Evolutionary conservation across 2,888 invertebrate genomes (phyloP), one percentile per base, ranked within the genome.

Genomic region (Punctoribates punctum): DNA sequence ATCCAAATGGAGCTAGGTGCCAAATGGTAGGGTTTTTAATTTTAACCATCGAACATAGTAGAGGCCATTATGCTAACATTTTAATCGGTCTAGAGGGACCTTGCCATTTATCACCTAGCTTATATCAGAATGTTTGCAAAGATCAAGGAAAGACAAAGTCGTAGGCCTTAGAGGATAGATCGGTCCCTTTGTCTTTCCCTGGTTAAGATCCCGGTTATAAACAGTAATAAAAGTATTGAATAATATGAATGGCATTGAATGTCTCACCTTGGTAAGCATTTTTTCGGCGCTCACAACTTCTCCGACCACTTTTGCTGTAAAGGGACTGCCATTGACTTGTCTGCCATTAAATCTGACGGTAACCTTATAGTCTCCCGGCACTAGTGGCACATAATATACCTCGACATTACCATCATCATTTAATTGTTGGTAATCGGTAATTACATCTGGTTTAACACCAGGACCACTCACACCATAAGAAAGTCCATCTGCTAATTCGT

Each of bases 311-410:
- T 75, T 38, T 2, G 62, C 27, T 13, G 27, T 27, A 38, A 75
- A 75, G 11, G 75, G 75, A 29, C 65, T 38, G 20, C 75, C 75
- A 23, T 3, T 38, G n/a, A 75, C 25, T 17, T 29, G n/a, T 38
- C 42, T 38, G 38, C 34, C 73, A 6, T 74, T 65, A 48, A n/a
- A 75, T 6, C 17, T 8, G 15, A 72, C 25, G 51, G 17, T 46
- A 51, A 75, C 46, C 34, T 75, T 74, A 73, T 75, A 75, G 17
- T 75, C 75, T 11, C 75, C 75, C 1, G 51, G 51, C 42, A 74
- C 48, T 11, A 51, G 46, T 11, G 75, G 74, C 27, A 54, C 57
- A 51, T 46, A 75, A 15, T 51, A 20, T 29, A 48, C 74, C 27
- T 75, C 73, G 20, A n/a, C 20, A 57, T 57, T 57, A 25, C 23